Evolutionary conservation across 2,888 invertebrate species (phyloP).

Genomic region (Pachydiplax longipennis): DNA sequence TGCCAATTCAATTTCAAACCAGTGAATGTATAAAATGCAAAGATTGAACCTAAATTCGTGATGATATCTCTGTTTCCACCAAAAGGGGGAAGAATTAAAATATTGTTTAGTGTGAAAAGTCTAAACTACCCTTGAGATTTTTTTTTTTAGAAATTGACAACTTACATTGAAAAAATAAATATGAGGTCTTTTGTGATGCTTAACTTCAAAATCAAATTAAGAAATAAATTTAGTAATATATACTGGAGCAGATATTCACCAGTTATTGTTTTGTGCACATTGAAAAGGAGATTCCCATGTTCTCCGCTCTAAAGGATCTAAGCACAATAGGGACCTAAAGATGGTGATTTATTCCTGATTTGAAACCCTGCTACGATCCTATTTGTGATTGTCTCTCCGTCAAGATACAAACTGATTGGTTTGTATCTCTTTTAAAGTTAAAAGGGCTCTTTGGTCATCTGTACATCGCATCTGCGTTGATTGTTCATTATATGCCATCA

Average conservation of each 20-base stretch:
- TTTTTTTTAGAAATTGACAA: conserved; percentile 16
- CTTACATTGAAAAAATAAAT: conserved; percentile 31
- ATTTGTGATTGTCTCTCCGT: conserved; percentile 36
- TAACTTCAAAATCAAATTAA: conserved; percentile 1
- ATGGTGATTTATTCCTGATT: conserved; percentile 36
- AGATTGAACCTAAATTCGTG: neutral
- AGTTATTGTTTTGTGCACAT: conserved; percentile 43
- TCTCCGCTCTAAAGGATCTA: conserved; percentile 36
- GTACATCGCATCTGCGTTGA: conserved; percentile 29
- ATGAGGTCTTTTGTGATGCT: neutral
- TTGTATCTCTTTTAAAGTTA: conserved; percentile 1
- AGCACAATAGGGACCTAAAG: conserved; percentile 41
- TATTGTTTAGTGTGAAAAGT: neutral
- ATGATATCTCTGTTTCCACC: neutral
- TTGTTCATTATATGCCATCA: conserved; percentile 35
- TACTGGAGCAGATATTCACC: conserved; percentile 30
- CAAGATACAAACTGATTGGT: conserved; percentile 16
- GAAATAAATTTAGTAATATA: conserved; percentile 38
- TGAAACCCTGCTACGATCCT: conserved; percentile 43
- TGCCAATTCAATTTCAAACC: no score
- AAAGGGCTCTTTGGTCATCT: conserved; percentile 38
- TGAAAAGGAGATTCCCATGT: neutral
- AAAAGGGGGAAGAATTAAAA: neutral
- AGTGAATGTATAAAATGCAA: neutral
- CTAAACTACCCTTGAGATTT: neutral